phyloP scores from a whole-genome alignment of 2,888 invertebrate genomes.

The Eilema sororculum region DNA sequence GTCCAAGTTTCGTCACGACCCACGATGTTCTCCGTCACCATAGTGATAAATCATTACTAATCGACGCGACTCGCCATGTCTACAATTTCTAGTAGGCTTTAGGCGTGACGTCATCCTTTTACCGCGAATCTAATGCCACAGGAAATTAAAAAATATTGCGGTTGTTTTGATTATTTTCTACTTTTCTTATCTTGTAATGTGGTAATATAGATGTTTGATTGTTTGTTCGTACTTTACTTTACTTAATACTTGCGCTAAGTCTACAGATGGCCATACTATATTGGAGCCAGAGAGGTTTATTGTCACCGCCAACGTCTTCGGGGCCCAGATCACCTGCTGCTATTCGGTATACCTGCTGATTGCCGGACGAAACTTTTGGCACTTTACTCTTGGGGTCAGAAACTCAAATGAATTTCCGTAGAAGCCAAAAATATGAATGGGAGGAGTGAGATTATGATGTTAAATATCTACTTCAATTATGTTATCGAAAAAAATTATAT shows the following conservation, averaged over 20 bases:
- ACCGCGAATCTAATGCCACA: background rate
- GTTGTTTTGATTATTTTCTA: background rate
- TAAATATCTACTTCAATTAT: too few species aligned
- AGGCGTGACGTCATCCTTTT: conserved; percentile 3
- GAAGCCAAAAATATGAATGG: too few species aligned
- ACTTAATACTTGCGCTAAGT: background rate
- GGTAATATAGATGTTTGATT: background rate
- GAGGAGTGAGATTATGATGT: too few species aligned
- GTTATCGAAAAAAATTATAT: too few species aligned
- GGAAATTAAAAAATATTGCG: background rate
- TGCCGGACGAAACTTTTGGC: too few species aligned
- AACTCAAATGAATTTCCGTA: too few species aligned
- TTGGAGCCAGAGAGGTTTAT: too few species aligned
- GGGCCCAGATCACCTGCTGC: too few species aligned
- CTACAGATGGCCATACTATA: too few species aligned
- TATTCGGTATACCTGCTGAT: too few species aligned
- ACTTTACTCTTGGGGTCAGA: too few species aligned
- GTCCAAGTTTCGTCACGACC: background rate
- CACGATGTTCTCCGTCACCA: conserved; percentile 1
- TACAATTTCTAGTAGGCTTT: background rate
- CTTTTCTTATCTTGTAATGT: background rate
- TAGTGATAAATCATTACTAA: conserved; percentile 7
- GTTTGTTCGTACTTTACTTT: background rate
- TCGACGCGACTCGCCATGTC: background rate
- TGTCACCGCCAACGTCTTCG: too few species aligned